These are phyloP conservation scores for Phocoena sinus DNA, from an alignment of 2,113 vertebrate genomes.

Conservation along the genomic window DNA sequence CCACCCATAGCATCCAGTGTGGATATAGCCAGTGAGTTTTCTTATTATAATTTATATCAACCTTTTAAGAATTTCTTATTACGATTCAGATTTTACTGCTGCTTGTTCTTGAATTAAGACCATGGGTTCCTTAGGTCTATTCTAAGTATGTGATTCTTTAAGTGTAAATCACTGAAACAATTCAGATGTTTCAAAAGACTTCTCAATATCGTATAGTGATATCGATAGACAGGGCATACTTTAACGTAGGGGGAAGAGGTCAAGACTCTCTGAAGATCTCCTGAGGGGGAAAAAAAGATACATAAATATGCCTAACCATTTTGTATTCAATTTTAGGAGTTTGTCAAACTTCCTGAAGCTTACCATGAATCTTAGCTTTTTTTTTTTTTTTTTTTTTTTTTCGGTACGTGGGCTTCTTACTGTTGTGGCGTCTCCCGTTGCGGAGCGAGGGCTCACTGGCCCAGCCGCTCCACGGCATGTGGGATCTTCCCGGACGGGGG, in stretches of 20 bases:
- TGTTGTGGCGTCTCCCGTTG: no score
- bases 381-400: no score
- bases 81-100: not conserved
- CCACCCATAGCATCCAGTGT: not conserved
- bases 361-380: not conserved
- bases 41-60: not conserved
- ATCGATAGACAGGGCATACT: not conserved
- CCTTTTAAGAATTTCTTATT: not conserved
- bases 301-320: not conserved
- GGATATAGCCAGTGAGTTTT: not conserved
- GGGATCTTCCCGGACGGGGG: no score
- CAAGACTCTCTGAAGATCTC: not conserved
- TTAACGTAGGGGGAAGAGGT: not conserved
- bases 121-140: not conserved
- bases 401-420: fast-evolving
- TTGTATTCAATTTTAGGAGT: not conserved
- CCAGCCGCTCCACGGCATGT: no score
- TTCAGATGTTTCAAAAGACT: not conserved
- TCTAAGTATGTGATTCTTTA: not conserved
- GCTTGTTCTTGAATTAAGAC: not conserved
- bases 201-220: not conserved
- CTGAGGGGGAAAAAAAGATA: not conserved
- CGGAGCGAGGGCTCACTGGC: no score
- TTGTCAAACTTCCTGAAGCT: not conserved
- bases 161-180: not conserved